A percentile compares a stretch with the other conserved stretches of the same genome.
phyloP scores from a whole-genome alignment of 1,140 invertebrate genomes.

The Ditylenchus dipsaci region DNA sequence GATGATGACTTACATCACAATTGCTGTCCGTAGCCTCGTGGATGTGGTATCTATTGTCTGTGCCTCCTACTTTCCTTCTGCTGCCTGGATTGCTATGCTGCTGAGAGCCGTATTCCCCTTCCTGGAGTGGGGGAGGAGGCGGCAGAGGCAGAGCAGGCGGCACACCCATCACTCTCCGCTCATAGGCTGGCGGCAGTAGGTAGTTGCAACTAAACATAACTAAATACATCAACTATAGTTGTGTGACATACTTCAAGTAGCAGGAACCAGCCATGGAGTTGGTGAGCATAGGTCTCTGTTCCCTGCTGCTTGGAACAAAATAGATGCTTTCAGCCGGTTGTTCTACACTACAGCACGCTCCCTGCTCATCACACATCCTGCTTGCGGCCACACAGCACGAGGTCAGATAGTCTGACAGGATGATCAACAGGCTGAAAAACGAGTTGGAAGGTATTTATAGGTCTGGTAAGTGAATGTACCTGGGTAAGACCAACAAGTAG shows the following conservation, averaged over 20 bases:
- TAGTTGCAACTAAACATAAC: neutral
- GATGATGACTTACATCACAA: neutral
- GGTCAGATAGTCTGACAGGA: constrained; percentile 33
- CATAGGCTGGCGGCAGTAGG: neutral
- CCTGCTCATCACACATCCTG: constrained; percentile 38
- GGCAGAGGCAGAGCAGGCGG: neutral
- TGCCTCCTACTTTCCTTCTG: too few relatives aligned
- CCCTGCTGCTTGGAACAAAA: constrained; percentile 24
- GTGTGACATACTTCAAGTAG: neutral
- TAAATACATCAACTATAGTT: neutral
- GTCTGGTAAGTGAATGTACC: constrained; percentile 14
- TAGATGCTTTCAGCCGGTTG: constrained; percentile 40
- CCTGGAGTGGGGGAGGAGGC: neutral
- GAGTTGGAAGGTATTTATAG: neutral
- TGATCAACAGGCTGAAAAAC: constrained; percentile 24
- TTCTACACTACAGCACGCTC: constrained; percentile 18
- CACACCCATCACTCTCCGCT: neutral
- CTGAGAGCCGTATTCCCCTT: neutral
- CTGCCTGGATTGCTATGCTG: neutral
- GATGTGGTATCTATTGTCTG: neutral
- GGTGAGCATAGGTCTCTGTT: too few relatives aligned
- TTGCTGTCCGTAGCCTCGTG: neutral
- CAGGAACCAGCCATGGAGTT: too few relatives aligned
- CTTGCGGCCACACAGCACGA: constrained; percentile 10
- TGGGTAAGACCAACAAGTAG: constrained; percentile 24